Evolutionary conservation across 2,888 invertebrate genomes (phyloP), one percentile per base, ranked within the genome.

Genomic region (Heteromurus nitidus): DNA sequence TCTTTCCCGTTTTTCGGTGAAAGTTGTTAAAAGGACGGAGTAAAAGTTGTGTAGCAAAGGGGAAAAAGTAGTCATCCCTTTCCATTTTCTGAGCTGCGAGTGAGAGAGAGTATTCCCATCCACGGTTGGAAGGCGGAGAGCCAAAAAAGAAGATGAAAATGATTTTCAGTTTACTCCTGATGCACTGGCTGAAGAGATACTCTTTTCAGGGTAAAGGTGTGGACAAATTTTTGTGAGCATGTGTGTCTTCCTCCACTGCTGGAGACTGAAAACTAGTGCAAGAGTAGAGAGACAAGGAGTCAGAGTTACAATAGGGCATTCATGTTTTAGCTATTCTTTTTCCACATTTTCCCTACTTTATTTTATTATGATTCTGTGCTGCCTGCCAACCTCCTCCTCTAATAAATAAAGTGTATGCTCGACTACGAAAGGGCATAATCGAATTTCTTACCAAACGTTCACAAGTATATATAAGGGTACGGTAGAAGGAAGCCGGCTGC

Each of bases 141-240:
- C 47, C 47, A 47, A 16, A 36, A 58, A 60, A 60, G 60, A 60
- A 60, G 60, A 60, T 60, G 60, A 60, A n/a, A 60, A 60, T 60
- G 60, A 16, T n/a, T 47, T 47, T 47, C 13, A 5, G 47, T 13
- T 3, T 47, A 13, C n/a, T 16, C n/a, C n/a, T 5, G n/a, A 47
- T 47, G 47, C 47, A 47, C n/a, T 47, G 36, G 47, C n/a, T 47
- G 47, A 47, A 47, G 47, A n/a, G 47, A 47, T 13, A 47, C 47
- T 47, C 3, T 47, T 47, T 47, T n/a, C 47, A 47, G 47, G 3
- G 9, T 28, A 22, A 24, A 26, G 30, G 60, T n/a, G 60, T 60
- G 30, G 60, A 60, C 60, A 60, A 60, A 60, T 60, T 60, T n/a
- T 28, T 28, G 60, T 9, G 30, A 28, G 28, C 18, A 60, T 7